phyloP scores from a whole-genome alignment of 2,888 invertebrate genomes.

The Heteromurus nitidus region DNA sequence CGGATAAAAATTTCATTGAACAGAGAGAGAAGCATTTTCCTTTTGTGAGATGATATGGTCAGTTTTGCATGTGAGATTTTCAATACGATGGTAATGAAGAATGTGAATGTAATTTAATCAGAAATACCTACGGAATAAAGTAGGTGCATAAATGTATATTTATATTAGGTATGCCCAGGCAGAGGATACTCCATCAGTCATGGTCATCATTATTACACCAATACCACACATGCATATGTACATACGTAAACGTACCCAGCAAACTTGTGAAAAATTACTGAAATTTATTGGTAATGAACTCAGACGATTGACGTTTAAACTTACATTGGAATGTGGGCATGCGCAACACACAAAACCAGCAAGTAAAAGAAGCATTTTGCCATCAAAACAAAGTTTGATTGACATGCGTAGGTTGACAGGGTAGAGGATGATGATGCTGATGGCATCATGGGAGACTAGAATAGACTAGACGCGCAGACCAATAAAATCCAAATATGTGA shows the following conservation, averaged over 20 bases:
- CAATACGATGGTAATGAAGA: slow-evolving; percentile 7
- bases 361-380: neutral
- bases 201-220: too few relatives aligned
- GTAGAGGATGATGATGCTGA: neutral
- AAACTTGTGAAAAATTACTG: neutral
- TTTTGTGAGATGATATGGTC: neutral
- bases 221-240: too few relatives aligned
- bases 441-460: slow-evolving; percentile 2
- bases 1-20: slow-evolving; percentile 20
- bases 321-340: neutral
- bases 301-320: neutral
- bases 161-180: neutral
- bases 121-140: too few relatives aligned
- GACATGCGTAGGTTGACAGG: slow-evolving; percentile 40
- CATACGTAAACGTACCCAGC: neutral
- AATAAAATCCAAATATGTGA: slow-evolving; percentile 11
- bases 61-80: neutral
- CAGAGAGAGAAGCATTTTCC: neutral
- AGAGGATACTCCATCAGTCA: slow-evolving; percentile 32
- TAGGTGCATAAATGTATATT: too few relatives aligned
- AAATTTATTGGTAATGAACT: slow-evolving; percentile 33
- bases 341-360: too few relatives aligned
- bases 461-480: too few relatives aligned
- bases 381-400: slow-evolving; percentile 28
- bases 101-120: neutral